Evolutionary conservation across 37 sponge, comb jelly and placozoan species (phyloP), one percentile per base, ranked within the genome.

Genomic region (Cliona cf. orientalis): DNA sequence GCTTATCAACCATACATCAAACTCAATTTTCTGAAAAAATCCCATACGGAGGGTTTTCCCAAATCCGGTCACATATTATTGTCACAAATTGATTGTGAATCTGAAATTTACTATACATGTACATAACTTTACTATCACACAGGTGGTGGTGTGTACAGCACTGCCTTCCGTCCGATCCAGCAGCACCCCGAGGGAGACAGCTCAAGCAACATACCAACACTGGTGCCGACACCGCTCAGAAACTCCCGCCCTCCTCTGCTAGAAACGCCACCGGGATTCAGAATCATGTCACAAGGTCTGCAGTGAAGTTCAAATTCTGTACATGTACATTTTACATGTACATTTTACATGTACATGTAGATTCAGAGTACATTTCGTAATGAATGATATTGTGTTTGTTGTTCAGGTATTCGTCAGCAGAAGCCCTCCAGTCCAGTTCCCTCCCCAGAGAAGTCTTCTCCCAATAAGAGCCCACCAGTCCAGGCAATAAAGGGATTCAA

Each of bases 251-350:
- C 84, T 21, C 89, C 89, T 21, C 79, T 89, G 14, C 46, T 89
- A 33, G 84, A 79, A 44, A 89, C 89, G 32, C 89, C 89, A 33
- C 84, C 89, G 49, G 89, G 89, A 45, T 83, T 77, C 37, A 39
- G 75, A 1, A 34, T 37, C 56, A 28, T 73, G 26, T 29, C 38
- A 21, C 80, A 80, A 40, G 87, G 82, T 82, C 32, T 39, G 58
- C 57, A 29, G 5, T 43, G 25, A 45, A 9, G 5, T 46, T 26
- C 32, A 36, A 36, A 12, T 38, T 67, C 14, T 67, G 38, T 67
- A 41, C 41, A 67, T 23, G 36, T 36, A 32, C 6, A 26, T 23
- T 62, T 21, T n/a, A 25, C 28, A n/a, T 62, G 3, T 38, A 22
- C 28, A 61, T 37, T 68, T 5, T 31, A 36, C 41, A 9, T 12